Conservation (phyloP, 2,113 vertebrate genomes). For the Vireo altiloquus region DNA sequence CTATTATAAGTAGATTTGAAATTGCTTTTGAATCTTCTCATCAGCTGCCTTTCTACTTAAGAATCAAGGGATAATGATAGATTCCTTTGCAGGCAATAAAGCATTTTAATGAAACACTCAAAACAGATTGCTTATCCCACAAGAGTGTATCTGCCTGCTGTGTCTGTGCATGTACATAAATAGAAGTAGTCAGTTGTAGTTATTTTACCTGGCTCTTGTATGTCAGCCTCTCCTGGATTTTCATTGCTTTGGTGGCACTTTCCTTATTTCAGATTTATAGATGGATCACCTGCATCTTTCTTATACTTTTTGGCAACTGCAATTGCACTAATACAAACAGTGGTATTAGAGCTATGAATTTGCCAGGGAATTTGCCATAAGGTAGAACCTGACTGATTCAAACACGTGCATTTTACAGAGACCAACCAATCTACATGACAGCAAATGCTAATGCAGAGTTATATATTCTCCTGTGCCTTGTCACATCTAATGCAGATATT, state of each 20-base stretch:
- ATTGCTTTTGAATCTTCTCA: neutral
- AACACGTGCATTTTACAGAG: neutral
- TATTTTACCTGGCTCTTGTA: neutral
- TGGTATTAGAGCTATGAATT: neutral
- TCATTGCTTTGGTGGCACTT: neutral
- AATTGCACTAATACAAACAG: neutral
- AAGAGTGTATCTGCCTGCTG: neutral
- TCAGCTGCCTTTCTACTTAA: neutral
- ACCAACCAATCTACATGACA: neutral
- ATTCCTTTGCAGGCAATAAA: neutral
- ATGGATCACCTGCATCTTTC: neutral
- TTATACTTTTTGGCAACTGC: neutral
- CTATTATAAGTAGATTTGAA: neutral
- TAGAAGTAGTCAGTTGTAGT: neutral
- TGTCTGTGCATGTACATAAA: neutral
- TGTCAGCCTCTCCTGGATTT: neutral
- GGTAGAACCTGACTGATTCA: neutral
- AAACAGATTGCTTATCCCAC: neutral
- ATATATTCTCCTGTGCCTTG: neutral
- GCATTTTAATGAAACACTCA: conserved; percentile 21
- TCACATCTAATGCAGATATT: neutral
- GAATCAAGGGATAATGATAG: neutral
- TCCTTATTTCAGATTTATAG: neutral
- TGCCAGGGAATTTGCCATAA: neutral
- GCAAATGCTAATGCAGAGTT: neutral